Conservation (phyloP, 1,140 invertebrate genomes). For the Drosophila bifasciata region DNA sequence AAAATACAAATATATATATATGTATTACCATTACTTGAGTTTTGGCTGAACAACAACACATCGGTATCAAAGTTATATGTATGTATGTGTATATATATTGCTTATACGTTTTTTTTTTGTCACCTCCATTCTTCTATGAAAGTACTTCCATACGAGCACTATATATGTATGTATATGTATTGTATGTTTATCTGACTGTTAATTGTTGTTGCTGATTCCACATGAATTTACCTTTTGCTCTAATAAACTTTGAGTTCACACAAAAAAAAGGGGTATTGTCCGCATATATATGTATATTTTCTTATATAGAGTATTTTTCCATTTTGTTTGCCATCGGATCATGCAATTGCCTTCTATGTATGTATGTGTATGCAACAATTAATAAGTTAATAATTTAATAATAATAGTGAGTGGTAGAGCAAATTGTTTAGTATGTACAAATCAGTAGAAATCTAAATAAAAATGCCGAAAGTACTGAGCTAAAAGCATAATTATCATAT, state of each 20-base stretch:
- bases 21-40: conserved; percentile 31
- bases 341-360: conserved; percentile 46
- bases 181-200: conserved; percentile 18
- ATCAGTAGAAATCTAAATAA: conserved; percentile 24
- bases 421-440: conserved; percentile 53
- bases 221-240: conserved; percentile 40
- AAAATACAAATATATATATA: conserved; percentile 40
- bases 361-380: conserved; percentile 15
- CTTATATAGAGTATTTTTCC: conserved; percentile 28
- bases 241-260: conserved; percentile 43
- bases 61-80: conserved; percentile 49
- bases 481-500: conserved; percentile 27
- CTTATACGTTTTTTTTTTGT: conserved; percentile 43
- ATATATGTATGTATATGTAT: conserved; percentile 6
- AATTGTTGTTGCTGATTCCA: conserved; percentile 31
- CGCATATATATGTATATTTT: conserved; percentile 56
- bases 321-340: conserved; percentile 21
- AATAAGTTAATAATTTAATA: conserved; percentile 2
- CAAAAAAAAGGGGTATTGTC: conserved; percentile 58
- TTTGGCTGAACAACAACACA: conserved; percentile 40
- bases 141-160: neutral
- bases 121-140: conserved; percentile 5
- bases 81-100: conserved; percentile 43
- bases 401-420: neutral
- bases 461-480: conserved; percentile 20